A percentile compares a stretch with the other conserved stretches of the same genome.
Evolutionary conservation across 1,140 invertebrate species (phyloP).

Genomic region (Laupala kohalensis): DNA sequence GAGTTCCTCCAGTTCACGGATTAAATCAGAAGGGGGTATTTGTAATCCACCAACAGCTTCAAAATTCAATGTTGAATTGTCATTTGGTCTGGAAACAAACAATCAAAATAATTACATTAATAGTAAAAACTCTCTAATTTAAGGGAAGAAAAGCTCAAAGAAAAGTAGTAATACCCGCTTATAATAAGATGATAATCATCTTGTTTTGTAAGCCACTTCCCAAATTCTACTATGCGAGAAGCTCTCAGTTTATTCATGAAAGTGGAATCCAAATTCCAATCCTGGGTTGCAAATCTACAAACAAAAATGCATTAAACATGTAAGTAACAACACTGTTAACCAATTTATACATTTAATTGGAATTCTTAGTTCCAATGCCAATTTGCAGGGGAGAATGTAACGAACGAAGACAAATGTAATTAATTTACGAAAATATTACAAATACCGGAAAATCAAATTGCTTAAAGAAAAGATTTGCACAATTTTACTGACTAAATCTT

Average conservation of each 20-base stretch:
- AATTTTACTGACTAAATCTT: too few species aligned
- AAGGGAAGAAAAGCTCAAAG: too few species aligned
- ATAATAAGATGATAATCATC: slow-evolving; percentile 3
- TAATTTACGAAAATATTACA: too few species aligned
- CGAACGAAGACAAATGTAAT: too few species aligned
- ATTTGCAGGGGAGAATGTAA: too few species aligned
- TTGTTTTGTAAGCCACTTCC: slow-evolving; percentile 29
- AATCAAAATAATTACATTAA: too few species aligned
- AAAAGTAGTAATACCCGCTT: neutral
- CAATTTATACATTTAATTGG: too few species aligned
- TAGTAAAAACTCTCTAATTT: too few species aligned
- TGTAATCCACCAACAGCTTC: slow-evolving; percentile 17
- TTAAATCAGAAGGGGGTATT: slow-evolving; percentile 26
- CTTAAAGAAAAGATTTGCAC: too few species aligned
- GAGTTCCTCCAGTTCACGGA: slow-evolving; percentile 30
- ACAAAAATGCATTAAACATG: slow-evolving; percentile 4
- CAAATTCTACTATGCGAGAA: slow-evolving; percentile 33
- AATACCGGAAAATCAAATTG: too few species aligned
- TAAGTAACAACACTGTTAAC: neutral
- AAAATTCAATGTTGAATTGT: slow-evolving; percentile 3
- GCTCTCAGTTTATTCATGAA: slow-evolving; percentile 19
- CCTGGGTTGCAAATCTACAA: slow-evolving; percentile 16
- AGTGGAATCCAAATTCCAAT: slow-evolving; percentile 7
- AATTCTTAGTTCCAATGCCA: too few species aligned
- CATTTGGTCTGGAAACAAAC: neutral